These are phyloP conservation scores for Dyspetes luteomarginatus DNA, from an alignment of 2,888 invertebrate species.

Conservation along the genomic window DNA sequence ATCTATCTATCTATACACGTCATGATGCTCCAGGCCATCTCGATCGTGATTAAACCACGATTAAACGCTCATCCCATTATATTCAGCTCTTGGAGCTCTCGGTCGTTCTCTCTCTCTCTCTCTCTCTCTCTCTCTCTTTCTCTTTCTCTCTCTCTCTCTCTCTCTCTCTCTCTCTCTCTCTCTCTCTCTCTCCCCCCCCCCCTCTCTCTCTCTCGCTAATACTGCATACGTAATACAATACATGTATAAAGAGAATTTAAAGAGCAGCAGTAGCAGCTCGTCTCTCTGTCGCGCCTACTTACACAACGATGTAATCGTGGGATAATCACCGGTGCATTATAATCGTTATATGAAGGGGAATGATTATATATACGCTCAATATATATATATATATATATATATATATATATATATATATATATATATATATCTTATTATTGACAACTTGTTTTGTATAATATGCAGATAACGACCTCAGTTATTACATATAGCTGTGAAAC, in stretches of 20 bases:
- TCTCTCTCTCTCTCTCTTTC: conserved; percentile 2
- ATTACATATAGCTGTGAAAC: conserved; percentile 44
- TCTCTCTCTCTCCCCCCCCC: not conserved
- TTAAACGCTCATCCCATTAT: conserved; percentile 62
- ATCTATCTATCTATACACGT: conserved; percentile 4
- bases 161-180: conserved; percentile 30
- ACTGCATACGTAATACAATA: conserved; percentile 45
- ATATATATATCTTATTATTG: conserved; percentile 59
- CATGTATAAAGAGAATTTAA: not conserved
- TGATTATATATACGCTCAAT: conserved; percentile 67
- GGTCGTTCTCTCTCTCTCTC: conserved; percentile 11
- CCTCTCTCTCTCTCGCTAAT: conserved; percentile 21
- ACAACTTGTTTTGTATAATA: conserved; percentile 65
- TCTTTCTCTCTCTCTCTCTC: conserved; percentile 11
- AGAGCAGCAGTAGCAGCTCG: not conserved
- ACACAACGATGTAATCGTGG: conserved; percentile 78
- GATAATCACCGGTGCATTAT: conserved; percentile 71
- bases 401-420: too few species aligned
- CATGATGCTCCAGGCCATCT: conserved; percentile 45
- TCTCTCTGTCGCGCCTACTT: conserved; percentile 76
- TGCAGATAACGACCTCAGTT: conserved; percentile 58
- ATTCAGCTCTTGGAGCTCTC: conserved; percentile 38
- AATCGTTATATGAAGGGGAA: conserved; percentile 66
- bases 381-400: too few species aligned
- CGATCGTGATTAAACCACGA: conserved; percentile 56